A percentile compares a stretch with the other conserved stretches of the same genome.
Conservation (phyloP, 2,113 vertebrate species). For the Agapornis roseicollis region DNA sequence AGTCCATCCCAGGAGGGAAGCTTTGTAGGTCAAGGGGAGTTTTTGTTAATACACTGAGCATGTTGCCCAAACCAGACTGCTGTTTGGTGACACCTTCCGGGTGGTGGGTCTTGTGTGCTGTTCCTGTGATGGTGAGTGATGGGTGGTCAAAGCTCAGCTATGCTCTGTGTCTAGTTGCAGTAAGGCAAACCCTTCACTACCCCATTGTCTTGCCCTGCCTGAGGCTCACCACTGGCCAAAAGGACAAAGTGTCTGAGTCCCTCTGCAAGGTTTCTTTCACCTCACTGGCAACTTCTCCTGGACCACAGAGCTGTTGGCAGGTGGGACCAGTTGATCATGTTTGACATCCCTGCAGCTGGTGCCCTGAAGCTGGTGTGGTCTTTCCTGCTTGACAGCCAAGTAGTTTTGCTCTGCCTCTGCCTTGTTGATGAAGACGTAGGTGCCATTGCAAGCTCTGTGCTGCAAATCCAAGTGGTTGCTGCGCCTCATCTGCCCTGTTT, state of each 20-base stretch:
- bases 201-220: background rate
- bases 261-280: background rate
- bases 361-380: accelerated
- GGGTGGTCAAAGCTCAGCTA: background rate
- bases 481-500: background rate
- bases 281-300: background rate
- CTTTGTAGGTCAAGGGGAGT: background rate
- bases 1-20: background rate
- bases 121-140: background rate
- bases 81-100: background rate
- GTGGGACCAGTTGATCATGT: background rate
- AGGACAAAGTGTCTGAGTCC: background rate
- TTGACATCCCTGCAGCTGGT: background rate
- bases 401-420: background rate
- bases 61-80: background rate
- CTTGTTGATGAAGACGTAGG: background rate
- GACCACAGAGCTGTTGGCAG: accelerated
- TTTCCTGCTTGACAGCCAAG: background rate
- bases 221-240: background rate
- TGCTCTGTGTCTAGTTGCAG: background rate
- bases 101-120: background rate
- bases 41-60: background rate
- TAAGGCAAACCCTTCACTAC: background rate
- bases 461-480: accelerated
- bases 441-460: background rate